Evolutionary conservation across 1,140 invertebrate species (phyloP).

Genomic region (Orchesella cincta): DNA sequence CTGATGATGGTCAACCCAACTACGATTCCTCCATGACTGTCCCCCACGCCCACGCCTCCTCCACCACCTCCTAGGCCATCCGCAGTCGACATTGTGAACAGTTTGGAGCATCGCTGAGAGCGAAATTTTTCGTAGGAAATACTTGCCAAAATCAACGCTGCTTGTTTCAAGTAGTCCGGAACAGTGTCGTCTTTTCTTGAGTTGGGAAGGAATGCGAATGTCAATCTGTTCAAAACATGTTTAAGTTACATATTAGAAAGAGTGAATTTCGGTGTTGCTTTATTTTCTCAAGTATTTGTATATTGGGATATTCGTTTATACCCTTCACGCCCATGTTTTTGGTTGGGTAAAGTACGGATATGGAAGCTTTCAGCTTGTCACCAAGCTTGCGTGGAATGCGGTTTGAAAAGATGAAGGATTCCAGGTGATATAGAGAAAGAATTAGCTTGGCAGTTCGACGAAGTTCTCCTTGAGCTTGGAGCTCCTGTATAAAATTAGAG

Average conservation of each 20-base stretch:
- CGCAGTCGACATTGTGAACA: not conserved
- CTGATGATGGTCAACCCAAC: constrained; percentile 21
- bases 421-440: constrained; percentile 20
- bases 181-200: constrained; percentile 28
- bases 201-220: constrained; percentile 39
- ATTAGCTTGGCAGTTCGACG: constrained; percentile 30
- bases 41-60: not conserved
- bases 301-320: not conserved
- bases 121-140: constrained; percentile 12
- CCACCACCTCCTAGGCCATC: not conserved
- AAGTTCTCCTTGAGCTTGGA: constrained; percentile 32
- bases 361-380: not conserved
- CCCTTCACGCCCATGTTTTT: constrained; percentile 22
- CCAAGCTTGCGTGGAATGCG: not conserved
- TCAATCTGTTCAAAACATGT: too few relatives aligned
- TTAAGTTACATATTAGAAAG: too few relatives aligned
- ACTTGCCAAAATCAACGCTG: constrained; percentile 10
- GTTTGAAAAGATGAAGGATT: constrained; percentile 26
- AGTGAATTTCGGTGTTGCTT: not conserved
- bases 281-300: not conserved
- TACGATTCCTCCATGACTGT: not conserved
- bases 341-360: not conserved
- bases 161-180: constrained; percentile 35
- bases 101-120: constrained; percentile 33
- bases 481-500: not conserved